Conservation (phyloP, 2,797 vertebrate species). For the Sciurus carolinensis region DNA sequence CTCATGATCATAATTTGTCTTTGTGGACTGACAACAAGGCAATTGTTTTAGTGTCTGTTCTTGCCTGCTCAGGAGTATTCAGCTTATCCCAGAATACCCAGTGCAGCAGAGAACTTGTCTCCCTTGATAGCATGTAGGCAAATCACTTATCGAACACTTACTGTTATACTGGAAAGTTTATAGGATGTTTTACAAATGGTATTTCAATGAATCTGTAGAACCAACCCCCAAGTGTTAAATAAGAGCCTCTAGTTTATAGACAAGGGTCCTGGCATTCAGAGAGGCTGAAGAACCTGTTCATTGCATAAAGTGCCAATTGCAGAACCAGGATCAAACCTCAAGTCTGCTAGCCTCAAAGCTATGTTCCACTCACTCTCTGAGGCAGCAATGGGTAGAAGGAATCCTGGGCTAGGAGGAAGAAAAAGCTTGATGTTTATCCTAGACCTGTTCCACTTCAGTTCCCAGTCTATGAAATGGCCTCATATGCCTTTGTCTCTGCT, state of each 20-base stretch:
- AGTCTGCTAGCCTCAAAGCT: neutral
- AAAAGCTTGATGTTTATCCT: neutral
- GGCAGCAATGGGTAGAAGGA: neutral
- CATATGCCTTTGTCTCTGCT: neutral
- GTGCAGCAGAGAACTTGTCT: neutral
- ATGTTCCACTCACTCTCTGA: neutral
- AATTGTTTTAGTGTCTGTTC: neutral
- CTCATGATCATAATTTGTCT: neutral
- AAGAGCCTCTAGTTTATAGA: conserved; percentile 28
- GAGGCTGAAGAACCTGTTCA: neutral
- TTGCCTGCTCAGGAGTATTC: neutral
- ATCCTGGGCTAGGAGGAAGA: neutral
- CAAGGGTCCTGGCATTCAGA: neutral
- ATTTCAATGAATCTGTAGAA: neutral
- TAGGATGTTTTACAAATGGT: neutral
- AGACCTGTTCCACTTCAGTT: neutral
- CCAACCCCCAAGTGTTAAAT: neutral
- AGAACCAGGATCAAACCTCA: neutral
- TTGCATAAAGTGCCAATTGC: neutral
- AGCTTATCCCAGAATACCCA: neutral
- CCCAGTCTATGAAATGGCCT: neutral
- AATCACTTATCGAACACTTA: neutral
- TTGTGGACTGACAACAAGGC: neutral
- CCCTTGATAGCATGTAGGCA: neutral
- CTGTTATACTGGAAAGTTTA: neutral